Evolutionary conservation across 2,888 invertebrate species (phyloP).

Genomic region (Orgyia antiqua): DNA sequence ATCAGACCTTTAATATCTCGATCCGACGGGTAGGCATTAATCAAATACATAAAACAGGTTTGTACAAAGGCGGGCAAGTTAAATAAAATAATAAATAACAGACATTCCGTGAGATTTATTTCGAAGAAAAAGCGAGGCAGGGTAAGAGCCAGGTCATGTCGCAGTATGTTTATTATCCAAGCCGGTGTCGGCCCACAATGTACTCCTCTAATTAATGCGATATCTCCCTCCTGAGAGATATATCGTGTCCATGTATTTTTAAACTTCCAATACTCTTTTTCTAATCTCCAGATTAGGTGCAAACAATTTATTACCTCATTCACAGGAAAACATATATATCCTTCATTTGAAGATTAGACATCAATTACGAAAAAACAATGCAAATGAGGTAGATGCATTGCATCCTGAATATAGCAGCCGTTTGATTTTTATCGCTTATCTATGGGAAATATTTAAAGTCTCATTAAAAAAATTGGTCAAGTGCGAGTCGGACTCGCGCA

Average conservation of each 20-base stretch:
- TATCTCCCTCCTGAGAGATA: constrained; percentile 50
- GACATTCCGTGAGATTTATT: constrained; percentile 74
- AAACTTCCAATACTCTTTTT: constrained; percentile 40
- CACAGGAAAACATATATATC: constrained; percentile 23
- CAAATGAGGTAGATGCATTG: constrained; percentile 39
- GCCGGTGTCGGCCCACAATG: constrained; percentile 58
- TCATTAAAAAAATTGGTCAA: constrained; percentile 54
- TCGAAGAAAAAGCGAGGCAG: constrained; percentile 64
- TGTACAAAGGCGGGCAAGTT: constrained; percentile 63
- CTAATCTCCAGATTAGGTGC: constrained; percentile 27
- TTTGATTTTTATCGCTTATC: constrained; percentile 43
- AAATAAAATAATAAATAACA: constrained; percentile 77
- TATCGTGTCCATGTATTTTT: constrained; percentile 44
- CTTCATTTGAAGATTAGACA: constrained; percentile 28
- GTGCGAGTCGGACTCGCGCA: too few relatives aligned
- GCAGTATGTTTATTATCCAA: constrained; percentile 61
- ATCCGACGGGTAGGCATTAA: constrained; percentile 60
- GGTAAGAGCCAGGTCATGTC: constrained; percentile 67
- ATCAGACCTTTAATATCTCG: constrained; percentile 61
- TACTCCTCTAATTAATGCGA: constrained; percentile 66
- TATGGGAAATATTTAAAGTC: constrained; percentile 47
- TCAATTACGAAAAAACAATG: constrained; percentile 43
- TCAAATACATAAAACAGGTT: constrained; percentile 70
- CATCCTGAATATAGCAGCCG: constrained; percentile 42
- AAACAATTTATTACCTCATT: constrained; percentile 19